Percentiles rank a stretch among this genome's conserved stretches.
These are phyloP conservation scores for Theristicus caerulescens DNA, from an alignment of 2,113 vertebrate species.

Conservation along the genomic window DNA sequence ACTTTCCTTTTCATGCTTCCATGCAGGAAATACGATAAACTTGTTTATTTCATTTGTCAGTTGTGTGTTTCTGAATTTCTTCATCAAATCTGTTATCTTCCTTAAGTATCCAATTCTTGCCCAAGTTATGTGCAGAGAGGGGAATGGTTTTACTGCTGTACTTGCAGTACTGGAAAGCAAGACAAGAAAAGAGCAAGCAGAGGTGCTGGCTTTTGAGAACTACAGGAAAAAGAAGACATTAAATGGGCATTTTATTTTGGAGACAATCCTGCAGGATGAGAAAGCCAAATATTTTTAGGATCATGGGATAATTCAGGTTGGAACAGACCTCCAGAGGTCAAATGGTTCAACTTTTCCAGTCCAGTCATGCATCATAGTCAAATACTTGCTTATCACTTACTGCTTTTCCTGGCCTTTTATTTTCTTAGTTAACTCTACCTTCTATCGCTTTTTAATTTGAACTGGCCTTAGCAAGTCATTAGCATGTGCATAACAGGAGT, in stretches of 20 bases:
- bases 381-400: neutral
- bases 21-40: conserved; percentile 69
- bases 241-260: neutral
- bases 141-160: neutral
- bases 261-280: neutral
- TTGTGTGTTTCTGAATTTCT: conserved; percentile 74
- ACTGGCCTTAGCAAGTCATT: neutral
- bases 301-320: neutral
- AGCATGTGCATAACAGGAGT: neutral
- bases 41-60: conserved; percentile 75
- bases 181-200: neutral
- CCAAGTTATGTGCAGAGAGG: conserved; percentile 4
- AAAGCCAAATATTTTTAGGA: neutral
- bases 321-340: neutral
- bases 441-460: neutral
- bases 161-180: neutral
- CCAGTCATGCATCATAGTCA: neutral
- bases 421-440: neutral
- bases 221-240: neutral
- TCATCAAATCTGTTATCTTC: conserved; percentile 70
- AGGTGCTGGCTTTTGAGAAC: neutral
- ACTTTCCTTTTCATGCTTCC: conserved; percentile 37
- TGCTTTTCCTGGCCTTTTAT: neutral
- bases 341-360: neutral
- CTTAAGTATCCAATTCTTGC: conserved; percentile 56